phyloP scores from a whole-genome alignment of 2,888 invertebrate species.

The Scelioninae gen. 2 region DNA sequence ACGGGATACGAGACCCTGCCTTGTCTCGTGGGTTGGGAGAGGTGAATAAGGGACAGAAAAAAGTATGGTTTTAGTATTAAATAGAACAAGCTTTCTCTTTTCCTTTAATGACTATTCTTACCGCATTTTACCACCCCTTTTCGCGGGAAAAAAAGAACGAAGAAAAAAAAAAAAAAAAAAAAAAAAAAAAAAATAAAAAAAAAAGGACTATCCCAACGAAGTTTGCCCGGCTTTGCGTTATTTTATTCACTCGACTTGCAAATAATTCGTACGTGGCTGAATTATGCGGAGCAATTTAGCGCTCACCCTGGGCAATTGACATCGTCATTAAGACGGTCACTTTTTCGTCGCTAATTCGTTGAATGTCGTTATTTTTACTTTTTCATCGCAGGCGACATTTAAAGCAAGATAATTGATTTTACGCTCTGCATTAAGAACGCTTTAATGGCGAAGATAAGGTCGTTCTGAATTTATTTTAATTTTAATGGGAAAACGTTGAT shows the following conservation, averaged over 20 bases:
- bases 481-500: slow-evolving; percentile 6
- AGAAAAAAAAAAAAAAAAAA: slow-evolving; percentile 31
- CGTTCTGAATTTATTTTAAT: slow-evolving; percentile 16
- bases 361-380: background rate
- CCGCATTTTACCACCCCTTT: slow-evolving; percentile 48
- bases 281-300: slow-evolving; percentile 20
- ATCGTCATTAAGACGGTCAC: slow-evolving; percentile 28
- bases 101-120: slow-evolving; percentile 56
- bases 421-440: background rate
- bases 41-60: too few species aligned
- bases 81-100: slow-evolving; percentile 57
- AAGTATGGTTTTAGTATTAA: slow-evolving; percentile 57
- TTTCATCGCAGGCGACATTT: too few species aligned
- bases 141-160: slow-evolving; percentile 40
- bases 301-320: slow-evolving; percentile 26
- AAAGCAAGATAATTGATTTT: background rate
- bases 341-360: slow-evolving; percentile 27
- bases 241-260: too few species aligned
- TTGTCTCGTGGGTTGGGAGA: too few species aligned
- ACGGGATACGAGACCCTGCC: too few species aligned
- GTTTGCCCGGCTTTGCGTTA: too few species aligned
- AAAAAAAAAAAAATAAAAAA: slow-evolving; percentile 39
- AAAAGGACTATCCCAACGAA: too few species aligned
- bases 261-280: too few species aligned
- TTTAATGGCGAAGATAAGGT: background rate